phyloP scores from a whole-genome alignment of 1,140 invertebrate genomes.

The Drosophila ambigua region DNA sequence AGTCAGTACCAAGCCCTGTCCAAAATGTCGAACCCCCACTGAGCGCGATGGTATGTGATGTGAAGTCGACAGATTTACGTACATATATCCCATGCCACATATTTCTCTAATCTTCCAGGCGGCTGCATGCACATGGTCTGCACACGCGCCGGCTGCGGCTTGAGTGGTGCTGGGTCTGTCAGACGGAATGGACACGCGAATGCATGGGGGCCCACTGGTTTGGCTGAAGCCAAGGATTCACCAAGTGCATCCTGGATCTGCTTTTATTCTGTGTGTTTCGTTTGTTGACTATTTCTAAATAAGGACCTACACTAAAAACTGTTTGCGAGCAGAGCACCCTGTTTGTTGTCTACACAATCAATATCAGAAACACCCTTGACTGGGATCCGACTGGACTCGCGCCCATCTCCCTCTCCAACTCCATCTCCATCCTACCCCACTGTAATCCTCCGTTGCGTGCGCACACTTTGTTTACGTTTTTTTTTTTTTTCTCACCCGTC shows the following conservation, averaged over 20 bases:
- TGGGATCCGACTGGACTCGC: conserved; percentile 6
- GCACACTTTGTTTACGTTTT: conserved; percentile 81
- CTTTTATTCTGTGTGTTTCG: conserved; percentile 4
- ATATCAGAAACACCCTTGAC: conserved; percentile 64
- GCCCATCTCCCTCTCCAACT: too few species aligned
- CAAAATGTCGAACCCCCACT: conserved; percentile 93
- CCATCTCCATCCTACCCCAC: conserved; percentile 66
- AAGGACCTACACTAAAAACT: conserved; percentile 34
- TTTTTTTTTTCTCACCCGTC: conserved; percentile 60
- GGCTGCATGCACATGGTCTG: conserved; percentile 95
- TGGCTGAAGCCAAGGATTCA: conserved; percentile 85
- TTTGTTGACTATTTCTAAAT: conserved; percentile 55
- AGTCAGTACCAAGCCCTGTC: conserved; percentile 94
- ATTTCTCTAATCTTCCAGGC: conserved; percentile 84
- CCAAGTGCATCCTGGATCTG: not conserved
- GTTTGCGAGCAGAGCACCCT: conserved; percentile 51
- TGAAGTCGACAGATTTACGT: conserved; percentile 7
- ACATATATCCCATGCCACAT: conserved; percentile 1
- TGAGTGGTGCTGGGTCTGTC: conserved; percentile 96
- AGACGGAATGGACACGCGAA: conserved; percentile 92
- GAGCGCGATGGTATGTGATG: conserved; percentile 89
- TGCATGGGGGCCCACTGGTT: conserved; percentile 96
- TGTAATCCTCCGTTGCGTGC: conserved; percentile 61
- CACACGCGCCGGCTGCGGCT: conserved; percentile 88
- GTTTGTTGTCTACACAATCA: conserved; percentile 69